Evolutionary conservation across 2,797 vertebrate species (phyloP), one percentile per base, ranked within the genome.

Genomic region (Hemibagrus guttatus): DNA sequence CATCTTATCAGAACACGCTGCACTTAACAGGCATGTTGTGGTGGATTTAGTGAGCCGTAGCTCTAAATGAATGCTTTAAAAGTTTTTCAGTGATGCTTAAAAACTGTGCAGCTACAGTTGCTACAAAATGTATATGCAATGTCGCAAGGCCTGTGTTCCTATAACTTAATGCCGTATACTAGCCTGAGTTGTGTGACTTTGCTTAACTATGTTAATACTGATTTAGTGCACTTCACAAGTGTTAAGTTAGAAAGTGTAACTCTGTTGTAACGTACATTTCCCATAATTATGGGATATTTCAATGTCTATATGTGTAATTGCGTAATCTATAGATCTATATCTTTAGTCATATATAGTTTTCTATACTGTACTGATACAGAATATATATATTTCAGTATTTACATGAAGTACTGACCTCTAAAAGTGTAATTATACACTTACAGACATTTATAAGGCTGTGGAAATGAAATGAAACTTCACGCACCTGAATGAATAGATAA

Each of bases 211-310:
- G 81, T 91, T 91, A 87, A 90, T 87, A 89, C 88, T 85, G 56
- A 87, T 92, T 92, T 90, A 91, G 92, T 93, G 91, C 92, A 94
- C 93, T 94, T 94, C 90, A 92, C 88, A 92, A 92, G 92, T 93
- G 92, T 92, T 91, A 86, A 85, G 52, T 86, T 91, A 88, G 64
- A 13, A 35, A 91, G 31, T 89, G 90, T 89, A 91, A 54, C 84
- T 89, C 66, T 87, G 71, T 85, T 85, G 89, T 88, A 86, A 88
- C 86, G 76, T 82, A 82, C 42, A 21, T 90, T 85, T 90, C 89
- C 90, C 85, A 63, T 91, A 86, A 86, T 90, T 91, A 13, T 83
- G 89, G 91, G 92, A 92, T 90, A 71, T 83, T 89, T 84, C 83
- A 74, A 83, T 90, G 79, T 87, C 88, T 90, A n/a, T 76, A 64